phyloP scores from a whole-genome alignment of 2,797 vertebrate species.

The Hafferia zeledoni region DNA sequence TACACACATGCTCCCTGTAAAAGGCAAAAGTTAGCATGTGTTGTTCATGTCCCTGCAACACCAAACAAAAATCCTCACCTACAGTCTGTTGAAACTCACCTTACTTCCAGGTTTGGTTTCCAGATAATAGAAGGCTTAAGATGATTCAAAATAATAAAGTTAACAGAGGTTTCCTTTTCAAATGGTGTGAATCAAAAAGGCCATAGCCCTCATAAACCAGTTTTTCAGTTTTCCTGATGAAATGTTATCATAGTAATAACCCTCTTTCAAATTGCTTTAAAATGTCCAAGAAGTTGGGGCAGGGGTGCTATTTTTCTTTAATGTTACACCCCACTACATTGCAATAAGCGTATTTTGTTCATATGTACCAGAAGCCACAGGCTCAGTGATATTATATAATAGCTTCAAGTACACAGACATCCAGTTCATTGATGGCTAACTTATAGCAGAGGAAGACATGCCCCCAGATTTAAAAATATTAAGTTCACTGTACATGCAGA shows the following conservation, averaged over 20 bases:
- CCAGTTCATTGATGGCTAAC: not conserved
- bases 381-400: not conserved
- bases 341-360: not conserved
- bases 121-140: not conserved
- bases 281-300: not conserved
- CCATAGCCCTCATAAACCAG: not conserved
- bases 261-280: not conserved
- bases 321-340: not conserved
- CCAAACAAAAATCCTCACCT: not conserved
- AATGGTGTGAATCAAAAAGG: not conserved
- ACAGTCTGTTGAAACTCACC: not conserved
- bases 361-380: not conserved
- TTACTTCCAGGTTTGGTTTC: not conserved
- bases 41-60: not conserved
- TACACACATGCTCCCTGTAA: not conserved
- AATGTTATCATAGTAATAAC: not conserved
- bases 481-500: not conserved
- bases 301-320: fast-evolving
- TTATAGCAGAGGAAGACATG: not conserved
- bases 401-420: not conserved
- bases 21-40: not conserved
- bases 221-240: not conserved
- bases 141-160: not conserved
- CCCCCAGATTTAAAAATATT: not conserved
- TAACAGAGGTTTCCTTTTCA: not conserved